These are phyloP conservation scores for Drosophila formosana DNA, from an alignment of 2,888 invertebrate species.

Conservation along the genomic window DNA sequence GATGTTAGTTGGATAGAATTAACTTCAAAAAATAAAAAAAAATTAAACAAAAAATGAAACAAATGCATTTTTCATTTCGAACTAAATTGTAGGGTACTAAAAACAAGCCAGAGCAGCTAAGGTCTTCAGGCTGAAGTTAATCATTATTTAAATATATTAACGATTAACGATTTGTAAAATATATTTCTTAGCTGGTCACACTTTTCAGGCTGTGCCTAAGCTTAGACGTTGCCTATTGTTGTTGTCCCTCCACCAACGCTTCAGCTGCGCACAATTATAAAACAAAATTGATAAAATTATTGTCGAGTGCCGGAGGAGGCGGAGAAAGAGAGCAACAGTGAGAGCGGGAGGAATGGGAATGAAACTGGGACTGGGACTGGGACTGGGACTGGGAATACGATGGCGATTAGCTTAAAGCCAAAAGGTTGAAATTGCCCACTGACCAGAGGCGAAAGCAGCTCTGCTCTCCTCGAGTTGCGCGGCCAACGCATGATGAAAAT, in stretches of 20 bases:
- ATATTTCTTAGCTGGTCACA: constrained; percentile 55
- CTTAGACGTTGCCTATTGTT: constrained; percentile 29
- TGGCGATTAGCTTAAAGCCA: constrained; percentile 76
- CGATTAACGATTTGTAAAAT: no score
- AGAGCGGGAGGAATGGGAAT: constrained; percentile 22
- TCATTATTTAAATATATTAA: no score
- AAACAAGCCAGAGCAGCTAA: no score
- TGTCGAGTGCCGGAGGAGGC: constrained; percentile 49
- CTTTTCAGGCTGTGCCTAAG: constrained; percentile 14
- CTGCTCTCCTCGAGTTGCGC: constrained; percentile 30
- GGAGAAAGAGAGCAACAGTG: constrained; percentile 11
- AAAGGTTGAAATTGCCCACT: constrained; percentile 72
- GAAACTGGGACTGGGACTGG: constrained; percentile 21
- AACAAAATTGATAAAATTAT: constrained; percentile 82
- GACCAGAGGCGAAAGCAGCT: constrained; percentile 65
- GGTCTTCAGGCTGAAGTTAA: no score
- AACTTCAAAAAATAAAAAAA: no score
- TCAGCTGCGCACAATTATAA: constrained; percentile 79
- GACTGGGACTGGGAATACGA: constrained; percentile 59
- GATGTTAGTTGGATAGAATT: no score
- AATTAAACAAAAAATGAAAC: no score
- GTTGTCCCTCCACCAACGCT: constrained; percentile 35
- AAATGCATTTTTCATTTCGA: no score
- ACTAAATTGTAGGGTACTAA: no score
- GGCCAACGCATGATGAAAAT: constrained; percentile 83